Evolutionary conservation across 2,797 vertebrate genomes (phyloP).

Genomic region (Acrocephalus scirpaceus): DNA sequence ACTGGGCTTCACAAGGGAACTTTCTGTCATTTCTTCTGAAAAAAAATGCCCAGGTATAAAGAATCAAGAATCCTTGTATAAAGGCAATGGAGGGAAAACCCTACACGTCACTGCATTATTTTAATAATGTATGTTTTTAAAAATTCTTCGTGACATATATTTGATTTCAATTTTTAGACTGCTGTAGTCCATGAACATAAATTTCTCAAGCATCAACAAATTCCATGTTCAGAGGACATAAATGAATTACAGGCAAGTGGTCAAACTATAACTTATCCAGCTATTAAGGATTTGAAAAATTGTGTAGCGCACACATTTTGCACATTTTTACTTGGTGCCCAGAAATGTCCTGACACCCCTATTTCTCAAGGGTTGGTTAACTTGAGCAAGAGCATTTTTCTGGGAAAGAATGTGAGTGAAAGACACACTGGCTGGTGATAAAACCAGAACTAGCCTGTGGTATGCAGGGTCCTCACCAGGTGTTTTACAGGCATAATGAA

Average conservation of each 20-base stretch:
- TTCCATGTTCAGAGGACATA: neutral
- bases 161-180: neutral
- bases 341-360: neutral
- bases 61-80: neutral
- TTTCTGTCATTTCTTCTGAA: neutral
- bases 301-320: neutral
- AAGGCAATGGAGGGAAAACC: neutral
- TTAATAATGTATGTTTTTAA: neutral
- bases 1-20: neutral
- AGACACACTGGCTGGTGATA: neutral
- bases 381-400: neutral
- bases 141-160: neutral
- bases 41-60: neutral
- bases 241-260: neutral
- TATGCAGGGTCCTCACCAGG: neutral
- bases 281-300: neutral
- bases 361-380: neutral
- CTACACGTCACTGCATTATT: neutral
- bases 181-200: neutral
- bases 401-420: neutral
- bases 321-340: neutral
- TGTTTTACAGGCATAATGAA: rapidly evolving
- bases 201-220: neutral
- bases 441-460: neutral
- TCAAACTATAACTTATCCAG: neutral